Evolutionary conservation across 2,888 invertebrate genomes (phyloP).

Genomic region (Acheta domesticus): DNA sequence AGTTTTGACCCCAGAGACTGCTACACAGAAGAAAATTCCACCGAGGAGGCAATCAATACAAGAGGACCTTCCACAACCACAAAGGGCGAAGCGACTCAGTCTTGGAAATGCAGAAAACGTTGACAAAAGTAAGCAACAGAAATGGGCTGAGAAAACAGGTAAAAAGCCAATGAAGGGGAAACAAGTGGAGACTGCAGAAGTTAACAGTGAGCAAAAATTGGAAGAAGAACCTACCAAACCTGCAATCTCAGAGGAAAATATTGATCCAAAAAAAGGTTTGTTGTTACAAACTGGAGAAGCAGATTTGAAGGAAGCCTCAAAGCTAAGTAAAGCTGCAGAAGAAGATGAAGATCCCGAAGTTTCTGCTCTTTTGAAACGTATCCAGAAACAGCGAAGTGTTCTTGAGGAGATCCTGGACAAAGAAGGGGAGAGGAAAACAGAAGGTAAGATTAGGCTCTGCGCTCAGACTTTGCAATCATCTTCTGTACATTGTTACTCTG

Average conservation of each 20-base stretch:
- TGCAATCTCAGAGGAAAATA: not conserved
- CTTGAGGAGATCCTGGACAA: constrained; percentile 65
- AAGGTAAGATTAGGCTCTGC: constrained; percentile 32
- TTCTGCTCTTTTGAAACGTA: constrained; percentile 61
- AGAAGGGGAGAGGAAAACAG: constrained; percentile 46
- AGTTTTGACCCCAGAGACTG: constrained; percentile 44
- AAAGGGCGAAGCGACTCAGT: constrained; percentile 49
- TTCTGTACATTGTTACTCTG: too few species aligned
- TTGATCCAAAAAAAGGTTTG: constrained; percentile 43
- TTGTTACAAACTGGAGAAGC: constrained; percentile 43
- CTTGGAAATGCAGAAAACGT: too few species aligned
- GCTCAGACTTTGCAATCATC: too few species aligned
- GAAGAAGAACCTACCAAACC: not conserved
- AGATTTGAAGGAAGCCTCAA: constrained; percentile 26
- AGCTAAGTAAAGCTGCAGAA: constrained; percentile 42
- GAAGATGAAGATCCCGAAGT: constrained; percentile 58
- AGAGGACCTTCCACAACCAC: constrained; percentile 57
- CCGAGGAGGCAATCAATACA: constrained; percentile 1
- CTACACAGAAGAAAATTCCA: constrained; percentile 28
- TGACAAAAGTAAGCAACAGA: not conserved
- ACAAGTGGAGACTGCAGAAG: not conserved
- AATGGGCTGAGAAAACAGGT: not conserved
- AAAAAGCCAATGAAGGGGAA: not conserved
- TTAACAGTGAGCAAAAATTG: not conserved
- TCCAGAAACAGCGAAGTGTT: constrained; percentile 66